Percentiles rank a stretch among this genome's conserved stretches.
These are phyloP conservation scores for Parnassius smintheus DNA, from an alignment of 2,888 invertebrate genomes.

Conservation along the genomic window DNA sequence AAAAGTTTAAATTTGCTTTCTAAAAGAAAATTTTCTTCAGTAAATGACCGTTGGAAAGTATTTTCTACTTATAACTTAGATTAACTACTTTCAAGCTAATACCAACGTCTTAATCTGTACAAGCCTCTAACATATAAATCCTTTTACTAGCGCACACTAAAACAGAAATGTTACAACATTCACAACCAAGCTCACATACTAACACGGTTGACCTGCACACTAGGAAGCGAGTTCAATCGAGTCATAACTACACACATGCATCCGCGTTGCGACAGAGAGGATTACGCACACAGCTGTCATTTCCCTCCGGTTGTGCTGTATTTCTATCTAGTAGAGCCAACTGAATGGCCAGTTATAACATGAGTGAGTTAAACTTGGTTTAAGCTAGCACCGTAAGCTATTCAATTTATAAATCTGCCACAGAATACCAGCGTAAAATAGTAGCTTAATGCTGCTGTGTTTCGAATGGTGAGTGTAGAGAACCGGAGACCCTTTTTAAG, in stretches of 20 bases:
- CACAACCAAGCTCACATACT: not conserved
- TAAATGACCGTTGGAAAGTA: too few species aligned
- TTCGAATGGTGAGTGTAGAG: too few species aligned
- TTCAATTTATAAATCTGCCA: too few species aligned
- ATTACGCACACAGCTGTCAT: conserved; percentile 32
- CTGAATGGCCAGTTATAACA: conserved; percentile 18
- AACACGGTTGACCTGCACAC: conserved; percentile 1
- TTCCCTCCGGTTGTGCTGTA: conserved; percentile 32
- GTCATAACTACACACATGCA: conserved; percentile 24
- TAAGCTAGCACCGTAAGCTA: not conserved
- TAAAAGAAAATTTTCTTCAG: too few species aligned
- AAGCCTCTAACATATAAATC: conserved; percentile 14
- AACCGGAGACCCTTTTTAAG: too few species aligned
- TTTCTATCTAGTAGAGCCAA: conserved; percentile 32
- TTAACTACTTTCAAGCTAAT: conserved; percentile 3
- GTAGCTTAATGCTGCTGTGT: too few species aligned
- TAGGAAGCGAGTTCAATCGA: conserved; percentile 7
- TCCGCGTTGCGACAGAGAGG: conserved; percentile 23
- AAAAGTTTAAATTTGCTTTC: too few species aligned
- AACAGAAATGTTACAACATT: not conserved
- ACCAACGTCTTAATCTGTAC: conserved; percentile 8
- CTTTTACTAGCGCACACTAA: conserved; percentile 16
- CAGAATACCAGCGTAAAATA: too few species aligned
- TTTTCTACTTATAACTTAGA: not conserved
- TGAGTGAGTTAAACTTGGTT: conserved; percentile 7